Percentiles rank a stretch among this genome's conserved stretches.
Evolutionary conservation across 2,113 vertebrate species (phyloP).

Genomic region (Calonectris borealis): DNA sequence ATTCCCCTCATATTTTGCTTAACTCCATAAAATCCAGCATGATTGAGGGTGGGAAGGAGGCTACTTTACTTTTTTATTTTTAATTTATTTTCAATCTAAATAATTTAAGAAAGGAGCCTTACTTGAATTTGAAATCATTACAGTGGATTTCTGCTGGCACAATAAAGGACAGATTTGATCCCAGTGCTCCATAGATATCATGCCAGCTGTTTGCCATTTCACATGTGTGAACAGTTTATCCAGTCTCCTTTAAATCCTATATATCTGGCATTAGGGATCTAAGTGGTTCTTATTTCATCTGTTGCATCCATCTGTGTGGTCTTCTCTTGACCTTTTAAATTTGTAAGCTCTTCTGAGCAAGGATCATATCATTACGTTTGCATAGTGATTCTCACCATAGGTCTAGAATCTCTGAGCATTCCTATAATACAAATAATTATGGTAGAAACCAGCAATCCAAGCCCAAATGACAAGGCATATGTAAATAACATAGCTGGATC

Average conservation of each 20-base stretch:
- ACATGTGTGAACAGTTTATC: neutral
- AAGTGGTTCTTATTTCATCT: neutral
- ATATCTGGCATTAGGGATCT: neutral
- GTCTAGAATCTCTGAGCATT: neutral
- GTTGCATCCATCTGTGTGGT: neutral
- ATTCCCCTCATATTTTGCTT: neutral
- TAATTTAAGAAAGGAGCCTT: neutral
- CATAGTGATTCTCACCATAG: neutral
- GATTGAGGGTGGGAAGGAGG: neutral
- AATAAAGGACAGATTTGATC: neutral
- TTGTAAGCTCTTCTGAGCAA: neutral
- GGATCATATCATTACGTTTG: neutral
- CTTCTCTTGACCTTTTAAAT: neutral
- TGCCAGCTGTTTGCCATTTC: neutral
- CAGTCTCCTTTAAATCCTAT: neutral
- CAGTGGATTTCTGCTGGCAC: neutral
- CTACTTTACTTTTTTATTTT: neutral
- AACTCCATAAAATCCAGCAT: neutral
- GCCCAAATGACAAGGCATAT: neutral
- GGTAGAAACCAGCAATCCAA: neutral
- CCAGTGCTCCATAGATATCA: neutral
- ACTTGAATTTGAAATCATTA: neutral
- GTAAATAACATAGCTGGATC: neutral
- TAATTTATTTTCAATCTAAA: neutral
- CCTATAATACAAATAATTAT: neutral